A percentile compares a stretch with the other conserved stretches of the same genome.
Conservation (phyloP, 2,797 vertebrate species). For the Bovichtus diacanthus region DNA sequence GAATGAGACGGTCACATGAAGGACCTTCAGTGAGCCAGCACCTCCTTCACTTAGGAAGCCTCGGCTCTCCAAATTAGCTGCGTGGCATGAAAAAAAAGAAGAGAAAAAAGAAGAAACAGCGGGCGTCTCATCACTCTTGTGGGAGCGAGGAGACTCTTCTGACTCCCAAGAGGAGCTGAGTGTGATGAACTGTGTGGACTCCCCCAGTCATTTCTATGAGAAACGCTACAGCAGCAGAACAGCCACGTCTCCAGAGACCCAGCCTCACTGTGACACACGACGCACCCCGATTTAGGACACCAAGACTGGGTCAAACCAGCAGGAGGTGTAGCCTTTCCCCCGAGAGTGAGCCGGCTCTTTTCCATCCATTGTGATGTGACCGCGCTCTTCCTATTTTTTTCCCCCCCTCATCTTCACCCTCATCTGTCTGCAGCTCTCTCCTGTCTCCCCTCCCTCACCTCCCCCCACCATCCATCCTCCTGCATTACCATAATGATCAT, state of each 20-base stretch:
- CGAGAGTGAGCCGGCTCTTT: constrained; percentile 44
- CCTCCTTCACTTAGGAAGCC: constrained; percentile 29
- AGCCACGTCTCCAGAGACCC: constrained; percentile 61
- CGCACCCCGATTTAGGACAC: constrained; percentile 78
- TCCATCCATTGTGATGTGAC: constrained; percentile 33
- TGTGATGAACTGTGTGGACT: constrained; percentile 67
- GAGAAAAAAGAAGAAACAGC: neutral
- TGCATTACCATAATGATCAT: constrained; percentile 33
- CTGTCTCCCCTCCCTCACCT: neutral
- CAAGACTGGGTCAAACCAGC: constrained; percentile 70
- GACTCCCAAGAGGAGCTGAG: constrained; percentile 39
- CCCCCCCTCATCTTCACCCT: constrained; percentile 30
- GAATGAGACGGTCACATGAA: constrained; percentile 53
- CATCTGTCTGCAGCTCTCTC: constrained; percentile 20
- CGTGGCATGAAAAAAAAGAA: constrained; percentile 6
- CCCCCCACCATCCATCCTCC: constrained; percentile 1
- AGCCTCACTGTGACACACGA: constrained; percentile 60
- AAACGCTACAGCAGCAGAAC: constrained; percentile 67
- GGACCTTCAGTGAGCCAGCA: constrained; percentile 64
- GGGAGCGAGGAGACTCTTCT: constrained; percentile 32
- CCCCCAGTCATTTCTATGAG: constrained; percentile 34
- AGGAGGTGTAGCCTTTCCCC: constrained; percentile 56
- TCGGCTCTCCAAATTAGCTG: constrained; percentile 40
- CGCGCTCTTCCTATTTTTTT: constrained; percentile 24
- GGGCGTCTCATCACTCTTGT: constrained; percentile 43